phyloP scores from a whole-genome alignment of 2,888 invertebrate genomes.

The Prionchulus punctatus region DNA sequence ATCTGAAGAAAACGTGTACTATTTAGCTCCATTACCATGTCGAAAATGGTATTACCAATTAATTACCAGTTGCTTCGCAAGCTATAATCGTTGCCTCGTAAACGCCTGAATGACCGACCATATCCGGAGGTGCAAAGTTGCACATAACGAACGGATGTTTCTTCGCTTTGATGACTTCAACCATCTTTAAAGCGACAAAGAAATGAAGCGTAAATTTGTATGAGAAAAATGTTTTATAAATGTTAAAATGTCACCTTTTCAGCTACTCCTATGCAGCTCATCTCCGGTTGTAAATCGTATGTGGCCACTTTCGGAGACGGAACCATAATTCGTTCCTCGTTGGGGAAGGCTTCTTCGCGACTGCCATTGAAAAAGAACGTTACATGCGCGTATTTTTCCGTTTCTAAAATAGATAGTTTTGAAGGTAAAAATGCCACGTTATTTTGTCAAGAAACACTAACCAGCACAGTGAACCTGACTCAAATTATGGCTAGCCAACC shows the following conservation, averaged over 20 bases:
- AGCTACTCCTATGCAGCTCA: slow-evolving; percentile 34
- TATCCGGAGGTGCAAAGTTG: slow-evolving; percentile 39
- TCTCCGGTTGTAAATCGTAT: slow-evolving; percentile 36
- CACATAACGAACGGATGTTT: slow-evolving; percentile 38
- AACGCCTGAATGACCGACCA: slow-evolving; percentile 38
- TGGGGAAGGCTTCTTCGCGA: slow-evolving; percentile 32
- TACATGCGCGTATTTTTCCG: slow-evolving; percentile 39
- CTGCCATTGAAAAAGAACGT: slow-evolving; percentile 41
- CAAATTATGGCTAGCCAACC: slow-evolving; percentile 30
- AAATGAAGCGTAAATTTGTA: not conserved
- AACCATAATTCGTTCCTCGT: slow-evolving; percentile 35
- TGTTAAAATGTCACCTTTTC: slow-evolving; percentile 23
- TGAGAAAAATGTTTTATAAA: not conserved
- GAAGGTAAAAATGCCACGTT: not conserved
- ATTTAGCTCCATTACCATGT: not conserved
- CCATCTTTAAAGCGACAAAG: slow-evolving; percentile 19
- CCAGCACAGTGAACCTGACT: slow-evolving; percentile 38
- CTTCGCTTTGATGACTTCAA: slow-evolving; percentile 27
- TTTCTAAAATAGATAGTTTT: slow-evolving; percentile 23
- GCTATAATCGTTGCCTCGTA: slow-evolving; percentile 34
- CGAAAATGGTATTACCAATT: not conserved
- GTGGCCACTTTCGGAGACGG: slow-evolving; percentile 38
- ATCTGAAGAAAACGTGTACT: slow-evolving; percentile 20
- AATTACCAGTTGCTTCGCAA: slow-evolving; percentile 24
- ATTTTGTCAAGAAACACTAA: slow-evolving; percentile 11